A percentile compares a stretch with the other conserved stretches of the same genome.
These are phyloP conservation scores for Sarotherodon lohbergeri DNA, from an alignment of 2,113 vertebrate genomes.

Conservation along the genomic window DNA sequence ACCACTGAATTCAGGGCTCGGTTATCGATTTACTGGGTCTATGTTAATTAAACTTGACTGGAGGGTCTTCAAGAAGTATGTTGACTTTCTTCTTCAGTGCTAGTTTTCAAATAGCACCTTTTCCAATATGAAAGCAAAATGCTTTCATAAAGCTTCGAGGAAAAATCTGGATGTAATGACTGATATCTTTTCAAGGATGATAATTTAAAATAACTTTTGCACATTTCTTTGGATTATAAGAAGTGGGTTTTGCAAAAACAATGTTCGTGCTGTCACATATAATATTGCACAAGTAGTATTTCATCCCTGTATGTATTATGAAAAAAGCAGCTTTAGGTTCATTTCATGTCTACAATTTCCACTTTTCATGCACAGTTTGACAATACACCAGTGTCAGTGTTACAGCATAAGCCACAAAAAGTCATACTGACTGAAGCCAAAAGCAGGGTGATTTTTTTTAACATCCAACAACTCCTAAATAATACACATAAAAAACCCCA, in stretches of 20 bases:
- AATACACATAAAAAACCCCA: neutral
- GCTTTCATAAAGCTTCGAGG: fast-evolving
- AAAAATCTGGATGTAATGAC: neutral
- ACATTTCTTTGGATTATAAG: fast-evolving
- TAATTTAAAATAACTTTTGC: neutral
- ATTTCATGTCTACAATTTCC: neutral
- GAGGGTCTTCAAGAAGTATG: neutral
- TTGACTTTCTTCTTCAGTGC: neutral
- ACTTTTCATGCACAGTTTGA: neutral
- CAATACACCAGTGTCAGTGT: neutral
- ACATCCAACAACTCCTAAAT: neutral
- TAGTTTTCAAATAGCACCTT: neutral
- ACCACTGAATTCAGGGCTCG: neutral
- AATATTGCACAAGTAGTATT: neutral
- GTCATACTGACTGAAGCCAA: neutral
- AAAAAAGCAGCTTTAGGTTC: neutral
- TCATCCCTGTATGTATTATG: neutral
- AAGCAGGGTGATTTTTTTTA: neutral
- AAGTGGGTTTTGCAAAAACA: neutral
- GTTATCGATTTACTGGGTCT: slow-evolving; percentile 34
- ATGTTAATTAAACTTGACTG: slow-evolving; percentile 50
- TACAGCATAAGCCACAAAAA: neutral
- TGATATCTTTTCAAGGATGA: neutral
- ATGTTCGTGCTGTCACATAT: fast-evolving
- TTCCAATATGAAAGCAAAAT: neutral